Evolutionary conservation across 2,888 invertebrate species (phyloP).

Genomic region (Tenthredo notha): DNA sequence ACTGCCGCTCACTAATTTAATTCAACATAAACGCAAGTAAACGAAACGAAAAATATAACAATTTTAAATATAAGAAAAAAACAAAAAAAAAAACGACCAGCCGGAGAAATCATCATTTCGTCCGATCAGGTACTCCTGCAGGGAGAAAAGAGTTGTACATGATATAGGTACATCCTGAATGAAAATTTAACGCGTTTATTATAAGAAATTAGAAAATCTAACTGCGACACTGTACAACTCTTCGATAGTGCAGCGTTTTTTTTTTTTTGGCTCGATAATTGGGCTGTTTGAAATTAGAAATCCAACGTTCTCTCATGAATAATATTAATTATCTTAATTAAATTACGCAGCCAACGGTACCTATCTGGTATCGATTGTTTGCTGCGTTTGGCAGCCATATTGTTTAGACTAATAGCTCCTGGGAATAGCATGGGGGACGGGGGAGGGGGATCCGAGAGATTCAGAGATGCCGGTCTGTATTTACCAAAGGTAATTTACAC

Average conservation of each 20-base stretch:
- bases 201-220: background rate
- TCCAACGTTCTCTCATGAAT: conserved; percentile 56
- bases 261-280: conserved; percentile 19
- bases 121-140: background rate
- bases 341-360: conserved; percentile 68
- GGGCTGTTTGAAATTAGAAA: conserved; percentile 42
- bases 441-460: conserved; percentile 60
- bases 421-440: conserved; percentile 69
- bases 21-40: conserved; percentile 1
- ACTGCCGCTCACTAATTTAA: conserved; percentile 50
- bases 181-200: background rate
- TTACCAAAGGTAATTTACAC: conserved; percentile 69
- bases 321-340: conserved; percentile 71
- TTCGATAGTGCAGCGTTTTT: conserved; percentile 21
- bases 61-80: background rate
- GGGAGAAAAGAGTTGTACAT: background rate
- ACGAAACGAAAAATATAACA: background rate
- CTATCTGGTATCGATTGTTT: conserved; percentile 73
- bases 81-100: background rate
- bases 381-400: conserved; percentile 76
- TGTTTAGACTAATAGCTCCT: conserved; percentile 76
- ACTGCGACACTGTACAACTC: background rate
- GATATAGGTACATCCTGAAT: background rate
- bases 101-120: background rate
- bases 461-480: conserved; percentile 61